Percentiles rank a stretch among this genome's conserved stretches.
Evolutionary conservation across 2,888 invertebrate species (phyloP).

Genomic region (Schizaphis graminum): DNA sequence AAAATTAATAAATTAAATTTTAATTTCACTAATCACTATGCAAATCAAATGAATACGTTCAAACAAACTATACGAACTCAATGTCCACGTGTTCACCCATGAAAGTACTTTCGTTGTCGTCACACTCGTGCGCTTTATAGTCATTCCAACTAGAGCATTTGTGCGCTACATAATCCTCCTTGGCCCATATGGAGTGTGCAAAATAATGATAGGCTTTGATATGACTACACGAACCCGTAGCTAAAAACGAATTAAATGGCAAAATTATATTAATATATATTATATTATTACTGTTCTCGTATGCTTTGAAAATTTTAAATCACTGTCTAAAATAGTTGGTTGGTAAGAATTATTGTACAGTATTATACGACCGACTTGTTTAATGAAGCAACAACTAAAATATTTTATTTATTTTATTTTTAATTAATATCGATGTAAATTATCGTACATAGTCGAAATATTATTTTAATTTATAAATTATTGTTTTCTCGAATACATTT

Average conservation of each 20-base stretch:
- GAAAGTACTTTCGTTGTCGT: not conserved
- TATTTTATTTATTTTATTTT: not conserved
- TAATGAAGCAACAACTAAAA: not conserved
- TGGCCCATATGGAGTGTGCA: constrained; percentile 45
- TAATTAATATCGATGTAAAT: not conserved
- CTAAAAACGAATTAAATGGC: not conserved
- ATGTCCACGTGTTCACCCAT: constrained; percentile 52
- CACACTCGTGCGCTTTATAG: not conserved
- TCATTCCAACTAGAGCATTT: constrained; percentile 34
- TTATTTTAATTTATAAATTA: not conserved
- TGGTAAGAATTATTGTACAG: not conserved
- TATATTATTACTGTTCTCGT: not conserved
- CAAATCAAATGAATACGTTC: not conserved
- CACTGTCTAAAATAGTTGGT: not conserved
- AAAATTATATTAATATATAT: not conserved
- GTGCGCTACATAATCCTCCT: constrained; percentile 7
- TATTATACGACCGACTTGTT: not conserved
- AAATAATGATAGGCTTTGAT: constrained; percentile 42
- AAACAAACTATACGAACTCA: constrained; percentile 5
- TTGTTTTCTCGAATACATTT: not conserved
- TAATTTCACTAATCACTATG: not conserved
- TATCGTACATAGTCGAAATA: not conserved
- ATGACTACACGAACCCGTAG: constrained; percentile 55
- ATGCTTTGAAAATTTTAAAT: not conserved
- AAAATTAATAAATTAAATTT: not conserved